phyloP scores from a whole-genome alignment of 2,888 invertebrate genomes.

The Dorcus parallelipipedus region DNA sequence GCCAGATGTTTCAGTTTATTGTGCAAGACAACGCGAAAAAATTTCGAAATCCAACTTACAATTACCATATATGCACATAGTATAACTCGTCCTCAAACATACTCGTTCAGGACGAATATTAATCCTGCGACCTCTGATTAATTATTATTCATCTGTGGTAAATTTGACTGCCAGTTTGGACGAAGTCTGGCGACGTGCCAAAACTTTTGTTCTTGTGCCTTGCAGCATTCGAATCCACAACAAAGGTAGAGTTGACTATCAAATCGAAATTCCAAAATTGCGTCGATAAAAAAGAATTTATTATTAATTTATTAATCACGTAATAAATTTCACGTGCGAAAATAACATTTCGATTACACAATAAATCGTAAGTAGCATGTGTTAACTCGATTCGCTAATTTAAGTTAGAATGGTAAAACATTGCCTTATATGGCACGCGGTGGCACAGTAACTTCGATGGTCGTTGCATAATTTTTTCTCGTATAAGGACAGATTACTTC shows the following conservation, averaged over 20 bases:
- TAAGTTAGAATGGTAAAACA: slow-evolving; percentile 7
- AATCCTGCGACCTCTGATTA: too few species aligned
- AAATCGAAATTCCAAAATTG: too few species aligned
- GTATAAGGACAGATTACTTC: slow-evolving; percentile 15
- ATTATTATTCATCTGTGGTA: too few species aligned
- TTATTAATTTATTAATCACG: too few species aligned
- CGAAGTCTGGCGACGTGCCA: too few species aligned
- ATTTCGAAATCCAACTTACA: background rate
- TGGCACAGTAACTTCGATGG: slow-evolving; percentile 15
- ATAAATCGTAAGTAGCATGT: slow-evolving; percentile 16
- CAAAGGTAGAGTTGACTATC: too few species aligned
- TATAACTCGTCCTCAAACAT: slow-evolving; percentile 2
- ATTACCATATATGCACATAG: slow-evolving; percentile 10
- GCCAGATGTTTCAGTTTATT: background rate
- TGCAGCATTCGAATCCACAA: too few species aligned
- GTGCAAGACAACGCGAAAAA: background rate
- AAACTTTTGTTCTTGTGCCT: too few species aligned
- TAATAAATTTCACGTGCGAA: too few species aligned
- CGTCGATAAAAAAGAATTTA: too few species aligned
- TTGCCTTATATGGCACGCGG: slow-evolving; percentile 17
- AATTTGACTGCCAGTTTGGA: too few species aligned
- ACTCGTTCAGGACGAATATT: too few species aligned
- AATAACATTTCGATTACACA: background rate
- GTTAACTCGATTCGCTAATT: slow-evolving; percentile 13
- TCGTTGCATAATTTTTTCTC: slow-evolving; percentile 15